Evolutionary conservation across 2,113 vertebrate genomes (phyloP), one percentile per base, ranked within the genome.

Genomic region (Zosterops lateralis): DNA sequence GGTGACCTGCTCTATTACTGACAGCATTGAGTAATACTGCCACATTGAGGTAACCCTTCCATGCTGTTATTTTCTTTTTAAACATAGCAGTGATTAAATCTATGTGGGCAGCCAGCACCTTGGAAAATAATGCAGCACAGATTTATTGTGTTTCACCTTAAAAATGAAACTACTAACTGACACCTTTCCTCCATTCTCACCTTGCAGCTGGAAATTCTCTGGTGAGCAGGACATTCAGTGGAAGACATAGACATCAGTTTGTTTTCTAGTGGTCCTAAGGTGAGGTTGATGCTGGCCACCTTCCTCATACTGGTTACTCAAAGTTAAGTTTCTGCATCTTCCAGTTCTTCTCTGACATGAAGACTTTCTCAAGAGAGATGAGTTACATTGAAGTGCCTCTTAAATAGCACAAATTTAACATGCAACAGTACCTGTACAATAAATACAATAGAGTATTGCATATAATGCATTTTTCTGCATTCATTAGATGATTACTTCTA

Each of bases 361-460:
- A 94, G 91, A 89, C 77, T 97, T 97, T 97, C 75, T 97, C 92
- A 97, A 93, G 72, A 84, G 66, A 97, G 84, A 92, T 72, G 60
- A 96, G 97, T 98, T 97, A 92, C 96, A 97, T 97, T 95, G 96
- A 90, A 97, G 87, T 97, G 75, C 50, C 89, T 97, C 94, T 87
- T 96, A 97, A 98, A 98, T 97, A 98, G 95, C 94, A 95, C 60
- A 31, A 96, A 96, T 91, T 96, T 96, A 97, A 94, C 93, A 97
- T 71, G 90, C 96, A 97, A 96, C 96, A 97, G 96, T 97, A 97
- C 93, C 28, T 90, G 92, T 67, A 97, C 89, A 96, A 97, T 96
- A 97, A 98, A 98, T 96, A 97, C 94, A 96, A 93, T 92, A 96
- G 88, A 96, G 79, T 94, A 92, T 91, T 97, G 94, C 96, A 97